phyloP scores from a whole-genome alignment of 2,797 vertebrate genomes.

The Lacerta bilineata region DNA sequence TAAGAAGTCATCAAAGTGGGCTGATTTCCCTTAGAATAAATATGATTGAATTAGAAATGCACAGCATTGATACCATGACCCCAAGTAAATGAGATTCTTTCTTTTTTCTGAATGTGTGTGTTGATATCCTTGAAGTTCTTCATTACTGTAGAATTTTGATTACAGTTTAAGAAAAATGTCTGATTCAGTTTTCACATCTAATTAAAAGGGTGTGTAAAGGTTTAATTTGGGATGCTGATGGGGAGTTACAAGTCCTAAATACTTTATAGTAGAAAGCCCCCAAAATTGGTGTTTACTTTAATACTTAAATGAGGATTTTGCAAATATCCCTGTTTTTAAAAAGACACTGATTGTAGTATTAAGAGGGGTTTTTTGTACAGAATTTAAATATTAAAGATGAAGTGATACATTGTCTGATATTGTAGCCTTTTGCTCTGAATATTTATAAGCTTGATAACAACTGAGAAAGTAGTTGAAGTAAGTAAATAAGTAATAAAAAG shows the following conservation, averaged over 20 bases:
- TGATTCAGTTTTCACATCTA: slow-evolving; percentile 56
- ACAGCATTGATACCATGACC: slow-evolving; percentile 64
- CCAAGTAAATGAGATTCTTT: slow-evolving; percentile 57
- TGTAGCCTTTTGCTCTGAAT: slow-evolving; percentile 57
- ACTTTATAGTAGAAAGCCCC: slow-evolving; percentile 53
- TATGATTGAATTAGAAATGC: slow-evolving; percentile 70
- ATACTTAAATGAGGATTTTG: slow-evolving; percentile 59
- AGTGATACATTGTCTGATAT: slow-evolving; percentile 61
- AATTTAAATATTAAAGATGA: slow-evolving; percentile 53
- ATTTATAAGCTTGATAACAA: slow-evolving; percentile 71
- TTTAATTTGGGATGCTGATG: slow-evolving; percentile 46
- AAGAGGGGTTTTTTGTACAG: slow-evolving; percentile 37
- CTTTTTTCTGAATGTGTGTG: slow-evolving; percentile 48
- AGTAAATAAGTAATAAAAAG: slow-evolving; percentile 85
- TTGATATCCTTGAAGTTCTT: slow-evolving; percentile 38
- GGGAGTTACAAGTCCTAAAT: slow-evolving; percentile 34
- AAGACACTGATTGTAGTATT: slow-evolving; percentile 34
- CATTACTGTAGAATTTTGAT: slow-evolving; percentile 48
- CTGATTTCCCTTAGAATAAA: slow-evolving; percentile 67
- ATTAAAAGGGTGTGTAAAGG: slow-evolving; percentile 49
- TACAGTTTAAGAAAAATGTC: slow-evolving; percentile 14
- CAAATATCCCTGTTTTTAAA: slow-evolving; percentile 58
- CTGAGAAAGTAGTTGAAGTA: slow-evolving; percentile 77
- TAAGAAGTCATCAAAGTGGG: slow-evolving; percentile 54
- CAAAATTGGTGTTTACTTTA: slow-evolving; percentile 49